These are phyloP conservation scores for Campylorhamphus procurvoides DNA, from an alignment of 2,113 vertebrate genomes.

Conservation along the genomic window DNA sequence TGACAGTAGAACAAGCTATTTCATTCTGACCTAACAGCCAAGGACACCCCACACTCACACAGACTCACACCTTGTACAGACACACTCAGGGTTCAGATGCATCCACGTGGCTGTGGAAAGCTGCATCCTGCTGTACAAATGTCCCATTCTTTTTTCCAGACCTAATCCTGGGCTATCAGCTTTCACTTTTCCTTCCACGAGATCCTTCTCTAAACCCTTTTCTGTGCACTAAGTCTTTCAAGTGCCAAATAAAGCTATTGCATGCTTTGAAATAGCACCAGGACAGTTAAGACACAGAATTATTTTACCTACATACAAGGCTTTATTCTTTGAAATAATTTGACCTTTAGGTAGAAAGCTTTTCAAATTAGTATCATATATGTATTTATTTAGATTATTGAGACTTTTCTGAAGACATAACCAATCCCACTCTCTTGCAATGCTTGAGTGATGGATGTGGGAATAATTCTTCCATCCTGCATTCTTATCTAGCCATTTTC, in stretches of 20 bases:
- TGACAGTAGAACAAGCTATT: not conserved
- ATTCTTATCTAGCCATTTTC: not conserved
- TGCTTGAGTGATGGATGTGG: not conserved
- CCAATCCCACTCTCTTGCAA: not conserved
- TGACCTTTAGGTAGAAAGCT: not conserved
- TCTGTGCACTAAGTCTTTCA: not conserved
- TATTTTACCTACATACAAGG: not conserved
- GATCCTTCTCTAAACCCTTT: not conserved
- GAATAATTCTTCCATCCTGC: not conserved
- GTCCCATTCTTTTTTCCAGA: not conserved
- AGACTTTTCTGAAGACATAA: not conserved
- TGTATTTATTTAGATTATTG: not conserved
- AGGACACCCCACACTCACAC: fast-evolving
- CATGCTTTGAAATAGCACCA: not conserved
- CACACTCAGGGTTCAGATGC: fast-evolving
- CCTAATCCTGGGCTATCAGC: not conserved
- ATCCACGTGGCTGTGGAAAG: not conserved
- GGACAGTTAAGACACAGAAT: not conserved
- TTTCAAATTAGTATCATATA: not conserved
- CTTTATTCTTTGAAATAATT: not conserved
- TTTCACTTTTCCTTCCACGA: not conserved
- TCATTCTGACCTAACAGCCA: not conserved
- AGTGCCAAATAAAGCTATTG: not conserved
- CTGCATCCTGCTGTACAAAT: not conserved
- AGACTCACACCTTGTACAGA: fast-evolving